phyloP scores from a whole-genome alignment of 2,888 invertebrate genomes.

The Tinea semifulvella region DNA sequence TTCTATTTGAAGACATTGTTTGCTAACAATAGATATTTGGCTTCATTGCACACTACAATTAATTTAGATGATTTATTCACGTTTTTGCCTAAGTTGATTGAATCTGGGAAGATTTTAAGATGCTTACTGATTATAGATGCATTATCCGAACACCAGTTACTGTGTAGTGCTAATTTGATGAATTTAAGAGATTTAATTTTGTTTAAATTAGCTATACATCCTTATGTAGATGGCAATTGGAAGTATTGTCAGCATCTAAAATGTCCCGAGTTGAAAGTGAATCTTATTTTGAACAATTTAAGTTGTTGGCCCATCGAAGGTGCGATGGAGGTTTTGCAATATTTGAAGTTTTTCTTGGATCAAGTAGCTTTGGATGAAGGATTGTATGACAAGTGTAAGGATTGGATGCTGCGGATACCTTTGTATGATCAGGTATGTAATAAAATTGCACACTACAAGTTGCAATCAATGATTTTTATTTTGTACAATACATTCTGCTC shows the following conservation, averaged over 20 bases:
- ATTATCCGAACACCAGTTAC: constrained; percentile 65
- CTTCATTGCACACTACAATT: constrained; percentile 67
- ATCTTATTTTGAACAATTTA: constrained; percentile 62
- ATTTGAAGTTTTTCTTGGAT: constrained; percentile 50
- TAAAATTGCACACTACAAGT: too few relatives aligned
- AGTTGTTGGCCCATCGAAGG: constrained; percentile 65
- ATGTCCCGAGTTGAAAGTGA: constrained; percentile 55
- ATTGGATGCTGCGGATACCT: constrained; percentile 69
- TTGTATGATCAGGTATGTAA: constrained; percentile 67
- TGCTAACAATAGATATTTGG: constrained; percentile 65
- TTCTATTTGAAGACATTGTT: constrained; percentile 61
- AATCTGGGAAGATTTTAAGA: constrained; percentile 51
- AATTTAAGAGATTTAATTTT: constrained; percentile 68
- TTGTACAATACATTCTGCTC: too few relatives aligned
- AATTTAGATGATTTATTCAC: constrained; percentile 57
- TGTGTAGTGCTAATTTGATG: constrained; percentile 58
- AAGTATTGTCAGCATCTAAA: constrained; percentile 62
- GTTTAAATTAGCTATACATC: constrained; percentile 64
- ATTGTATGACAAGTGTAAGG: constrained; percentile 51
- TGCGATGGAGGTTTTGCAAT: constrained; percentile 58
- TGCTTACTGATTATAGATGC: constrained; percentile 64
- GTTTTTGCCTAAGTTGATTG: constrained; percentile 54
- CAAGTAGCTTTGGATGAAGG: constrained; percentile 49
- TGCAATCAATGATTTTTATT: too few relatives aligned
- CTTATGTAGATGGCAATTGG: constrained; percentile 51